Conservation (phyloP, 1,140 invertebrate species). For the Glomeris maerens region DNA sequence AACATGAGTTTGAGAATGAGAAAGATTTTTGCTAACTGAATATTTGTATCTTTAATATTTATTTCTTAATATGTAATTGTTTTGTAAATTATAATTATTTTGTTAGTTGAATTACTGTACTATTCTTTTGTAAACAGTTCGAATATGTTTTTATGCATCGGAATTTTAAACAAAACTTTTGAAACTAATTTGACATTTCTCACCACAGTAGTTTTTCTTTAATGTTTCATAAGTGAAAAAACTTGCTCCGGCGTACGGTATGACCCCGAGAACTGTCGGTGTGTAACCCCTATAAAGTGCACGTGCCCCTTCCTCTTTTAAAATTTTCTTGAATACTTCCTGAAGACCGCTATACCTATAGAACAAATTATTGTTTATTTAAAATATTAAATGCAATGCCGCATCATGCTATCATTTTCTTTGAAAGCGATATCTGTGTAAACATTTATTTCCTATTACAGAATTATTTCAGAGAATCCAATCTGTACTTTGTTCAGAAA, state of each 20-base stretch:
- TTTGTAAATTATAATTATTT: background rate
- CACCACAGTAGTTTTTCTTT: slow-evolving; percentile 52
- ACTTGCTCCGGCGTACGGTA: slow-evolving; percentile 92
- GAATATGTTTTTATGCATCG: background rate
- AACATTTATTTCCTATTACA: background rate
- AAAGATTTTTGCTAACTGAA: no score
- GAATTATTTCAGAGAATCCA: background rate
- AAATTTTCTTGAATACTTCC: slow-evolving; percentile 70
- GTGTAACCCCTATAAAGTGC: slow-evolving; percentile 75
- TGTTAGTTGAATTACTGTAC: background rate
- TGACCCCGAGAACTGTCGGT: slow-evolving; percentile 82
- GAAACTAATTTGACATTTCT: background rate
- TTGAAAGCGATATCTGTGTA: background rate
- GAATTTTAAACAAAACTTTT: background rate
- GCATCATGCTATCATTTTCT: background rate
- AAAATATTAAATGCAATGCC: background rate
- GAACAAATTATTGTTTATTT: slow-evolving; percentile 4
- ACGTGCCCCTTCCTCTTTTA: slow-evolving; percentile 56
- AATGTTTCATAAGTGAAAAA: slow-evolving; percentile 96
- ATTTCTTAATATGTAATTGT: background rate
- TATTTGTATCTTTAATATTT: no score
- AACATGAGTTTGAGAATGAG: no score
- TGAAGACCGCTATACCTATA: slow-evolving; percentile 34
- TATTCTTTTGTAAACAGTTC: background rate
- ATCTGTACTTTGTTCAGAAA: no score